These are phyloP conservation scores for Invenusta paracnida DNA, from an alignment of 2,888 invertebrate species.

Conservation along the genomic window DNA sequence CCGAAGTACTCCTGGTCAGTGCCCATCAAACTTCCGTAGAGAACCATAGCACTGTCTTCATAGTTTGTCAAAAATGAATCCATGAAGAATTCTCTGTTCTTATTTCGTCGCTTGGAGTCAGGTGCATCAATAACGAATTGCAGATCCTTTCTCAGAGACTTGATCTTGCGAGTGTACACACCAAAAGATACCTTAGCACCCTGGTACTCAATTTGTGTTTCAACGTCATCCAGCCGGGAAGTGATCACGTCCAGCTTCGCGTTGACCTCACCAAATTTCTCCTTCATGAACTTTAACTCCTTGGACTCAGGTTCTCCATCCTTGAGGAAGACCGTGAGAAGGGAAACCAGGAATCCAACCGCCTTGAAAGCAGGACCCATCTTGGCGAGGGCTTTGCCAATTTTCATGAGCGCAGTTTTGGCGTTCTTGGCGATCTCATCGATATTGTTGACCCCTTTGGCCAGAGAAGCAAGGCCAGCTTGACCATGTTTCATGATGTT, in stretches of 20 bases:
- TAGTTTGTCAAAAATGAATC: not conserved
- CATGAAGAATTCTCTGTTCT: not conserved
- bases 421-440: conserved; percentile 3
- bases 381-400: not conserved
- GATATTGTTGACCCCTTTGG: not conserved
- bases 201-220: not conserved
- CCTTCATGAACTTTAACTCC: not conserved
- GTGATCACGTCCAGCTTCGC: not conserved
- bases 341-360: conserved; percentile 1
- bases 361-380: not conserved
- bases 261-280: not conserved
- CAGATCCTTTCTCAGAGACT: not conserved
- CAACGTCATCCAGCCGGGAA: not conserved
- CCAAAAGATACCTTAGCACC: conserved; percentile 2
- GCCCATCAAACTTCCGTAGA: conserved; percentile 5
- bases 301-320: conserved; percentile 1
- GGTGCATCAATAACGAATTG: conserved; percentile 5
- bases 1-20: not conserved
- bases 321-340: not conserved
- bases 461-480: not conserved
- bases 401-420: not conserved
- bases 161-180: not conserved
- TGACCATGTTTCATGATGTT: not conserved
- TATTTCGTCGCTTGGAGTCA: not conserved
- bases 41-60: not conserved